phyloP scores from a whole-genome alignment of 1,140 invertebrate genomes.

The Drosophila navojoa region DNA sequence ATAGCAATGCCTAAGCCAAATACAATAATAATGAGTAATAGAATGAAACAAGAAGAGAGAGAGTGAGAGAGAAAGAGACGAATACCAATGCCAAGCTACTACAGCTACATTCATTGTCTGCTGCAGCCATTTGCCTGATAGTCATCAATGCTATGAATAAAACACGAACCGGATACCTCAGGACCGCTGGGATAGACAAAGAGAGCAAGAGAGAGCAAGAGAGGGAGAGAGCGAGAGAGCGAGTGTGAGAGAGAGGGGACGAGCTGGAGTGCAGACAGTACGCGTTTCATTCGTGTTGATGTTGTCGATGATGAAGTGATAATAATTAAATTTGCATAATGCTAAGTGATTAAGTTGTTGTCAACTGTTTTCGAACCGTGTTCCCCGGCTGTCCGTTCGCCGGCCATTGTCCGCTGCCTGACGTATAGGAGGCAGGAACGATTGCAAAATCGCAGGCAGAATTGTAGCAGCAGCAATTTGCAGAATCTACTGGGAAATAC shows the following conservation, averaged over 20 bases:
- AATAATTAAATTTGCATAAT: slow-evolving; percentile 81
- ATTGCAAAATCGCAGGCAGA: slow-evolving; percentile 60
- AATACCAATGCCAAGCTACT: neutral
- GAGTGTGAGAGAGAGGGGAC: neutral
- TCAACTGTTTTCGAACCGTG: slow-evolving; percentile 46
- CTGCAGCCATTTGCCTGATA: slow-evolving; percentile 68
- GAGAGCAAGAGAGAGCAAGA: neutral
- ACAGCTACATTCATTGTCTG: slow-evolving; percentile 26
- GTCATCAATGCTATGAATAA: slow-evolving; percentile 63
- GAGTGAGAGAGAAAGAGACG: neutral
- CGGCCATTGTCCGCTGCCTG: slow-evolving; percentile 47
- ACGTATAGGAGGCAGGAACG: slow-evolving; percentile 37
- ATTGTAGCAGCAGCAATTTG: slow-evolving; percentile 35
- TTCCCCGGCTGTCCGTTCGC: neutral
- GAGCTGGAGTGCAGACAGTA: neutral
- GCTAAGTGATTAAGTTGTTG: slow-evolving; percentile 79
- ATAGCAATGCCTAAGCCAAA: slow-evolving; percentile 28
- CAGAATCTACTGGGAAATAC: slow-evolving; percentile 32
- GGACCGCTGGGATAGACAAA: slow-evolving; percentile 28
- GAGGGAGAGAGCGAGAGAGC: slow-evolving; percentile 3
- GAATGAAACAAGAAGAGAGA: slow-evolving; percentile 18
- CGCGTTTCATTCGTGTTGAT: slow-evolving; percentile 49
- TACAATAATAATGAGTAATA: slow-evolving; percentile 57
- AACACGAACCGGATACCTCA: slow-evolving; percentile 50
- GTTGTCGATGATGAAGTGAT: slow-evolving; percentile 75